Conservation (phyloP, 2,797 vertebrate species). For the Rhodeus uyekii region DNA sequence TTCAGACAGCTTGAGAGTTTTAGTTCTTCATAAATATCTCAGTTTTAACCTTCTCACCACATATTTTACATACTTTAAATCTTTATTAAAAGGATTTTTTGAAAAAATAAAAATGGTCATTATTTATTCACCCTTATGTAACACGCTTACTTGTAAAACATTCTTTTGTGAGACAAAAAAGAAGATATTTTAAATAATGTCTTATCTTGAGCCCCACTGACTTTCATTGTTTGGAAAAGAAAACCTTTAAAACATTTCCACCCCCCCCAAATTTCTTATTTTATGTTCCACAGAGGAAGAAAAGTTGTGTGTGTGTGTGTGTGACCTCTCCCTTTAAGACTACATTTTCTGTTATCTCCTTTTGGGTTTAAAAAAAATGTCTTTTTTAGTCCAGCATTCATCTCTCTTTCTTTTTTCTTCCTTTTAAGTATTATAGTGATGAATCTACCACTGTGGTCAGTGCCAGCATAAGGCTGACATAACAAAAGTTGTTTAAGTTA, state of each 20-base stretch:
- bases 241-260: not conserved
- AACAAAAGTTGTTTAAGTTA: constrained; percentile 84
- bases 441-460: constrained; percentile 75
- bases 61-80: constrained; percentile 36
- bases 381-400: constrained; percentile 67
- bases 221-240: not conserved
- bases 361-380: constrained; percentile 68
- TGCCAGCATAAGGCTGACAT: constrained; percentile 78
- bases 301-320: too few relatives aligned
- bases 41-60: constrained; percentile 64
- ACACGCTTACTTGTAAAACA: not conserved
- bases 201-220: not conserved
- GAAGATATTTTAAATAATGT: not conserved
- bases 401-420: constrained; percentile 60
- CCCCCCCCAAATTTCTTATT: not conserved
- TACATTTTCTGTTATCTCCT: constrained; percentile 70
- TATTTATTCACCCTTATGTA: not conserved
- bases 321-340: constrained; percentile 38
- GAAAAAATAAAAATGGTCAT: not conserved
- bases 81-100: not conserved
- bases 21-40: constrained; percentile 58
- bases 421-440: constrained; percentile 81
- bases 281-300: not conserved
- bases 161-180: not conserved
- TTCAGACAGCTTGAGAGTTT: not conserved